These are phyloP conservation scores for Limnephilus rhombicus DNA, from an alignment of 2,888 invertebrate species.

Conservation along the genomic window DNA sequence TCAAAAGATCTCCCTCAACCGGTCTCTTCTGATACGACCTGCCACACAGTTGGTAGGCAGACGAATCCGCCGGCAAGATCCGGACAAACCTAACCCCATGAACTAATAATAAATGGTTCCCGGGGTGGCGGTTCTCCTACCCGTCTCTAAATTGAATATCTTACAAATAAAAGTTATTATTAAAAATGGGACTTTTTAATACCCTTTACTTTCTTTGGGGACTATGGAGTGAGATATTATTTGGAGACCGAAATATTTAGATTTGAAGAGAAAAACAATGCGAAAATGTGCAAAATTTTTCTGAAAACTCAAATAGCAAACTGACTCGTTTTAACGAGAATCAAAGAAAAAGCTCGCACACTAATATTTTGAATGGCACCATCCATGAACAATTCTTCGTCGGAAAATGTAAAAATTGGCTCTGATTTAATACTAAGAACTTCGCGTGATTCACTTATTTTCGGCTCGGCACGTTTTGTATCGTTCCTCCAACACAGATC, in stretches of 20 bases:
- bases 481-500: not conserved
- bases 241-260: too few species aligned
- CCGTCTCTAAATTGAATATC: not conserved
- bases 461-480: not conserved
- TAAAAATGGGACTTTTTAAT: too few species aligned
- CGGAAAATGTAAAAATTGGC: not conserved
- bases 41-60: too few species aligned
- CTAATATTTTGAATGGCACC: not conserved
- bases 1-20: too few species aligned
- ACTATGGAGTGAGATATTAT: not conserved
- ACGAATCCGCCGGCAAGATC: too few species aligned
- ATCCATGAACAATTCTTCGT: not conserved
- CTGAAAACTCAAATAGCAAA: not conserved
- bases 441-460: not conserved
- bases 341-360: not conserved
- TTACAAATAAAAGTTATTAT: not conserved
- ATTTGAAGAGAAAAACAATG: not conserved
- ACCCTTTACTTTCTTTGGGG: too few species aligned
- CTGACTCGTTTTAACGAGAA: not conserved
- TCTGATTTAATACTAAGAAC: not conserved
- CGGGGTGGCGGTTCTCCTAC: too few species aligned
- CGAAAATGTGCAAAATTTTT: not conserved
- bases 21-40: too few species aligned
- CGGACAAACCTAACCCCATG: too few species aligned
- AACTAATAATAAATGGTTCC: too few species aligned